phyloP scores from a whole-genome alignment of 2,113 vertebrate genomes.

The Elanus axillaris region DNA sequence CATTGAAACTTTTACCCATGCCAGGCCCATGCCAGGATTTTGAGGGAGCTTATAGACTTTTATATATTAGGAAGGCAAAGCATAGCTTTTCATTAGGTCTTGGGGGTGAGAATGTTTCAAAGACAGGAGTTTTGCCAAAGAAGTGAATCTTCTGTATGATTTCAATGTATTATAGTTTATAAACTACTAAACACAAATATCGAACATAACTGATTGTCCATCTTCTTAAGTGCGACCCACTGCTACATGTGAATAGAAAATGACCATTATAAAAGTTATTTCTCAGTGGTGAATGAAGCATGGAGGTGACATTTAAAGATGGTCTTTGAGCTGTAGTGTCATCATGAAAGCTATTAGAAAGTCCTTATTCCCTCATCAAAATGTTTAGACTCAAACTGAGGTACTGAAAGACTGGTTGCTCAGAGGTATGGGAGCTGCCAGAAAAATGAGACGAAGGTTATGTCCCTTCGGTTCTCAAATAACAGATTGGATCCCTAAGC shows the following conservation, averaged over 20 bases:
- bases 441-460: neutral
- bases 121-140: neutral
- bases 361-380: neutral
- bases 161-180: neutral
- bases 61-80: neutral
- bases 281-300: neutral
- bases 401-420: neutral
- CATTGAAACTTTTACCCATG: neutral
- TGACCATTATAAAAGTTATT: neutral
- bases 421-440: neutral
- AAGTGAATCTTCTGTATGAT: neutral
- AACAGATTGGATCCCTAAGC: neutral
- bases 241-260: neutral
- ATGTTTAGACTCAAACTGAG: neutral
- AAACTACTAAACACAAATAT: neutral
- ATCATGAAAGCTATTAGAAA: neutral
- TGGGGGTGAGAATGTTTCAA: neutral
- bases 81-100: neutral
- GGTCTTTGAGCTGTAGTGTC: neutral
- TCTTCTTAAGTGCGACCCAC: neutral
- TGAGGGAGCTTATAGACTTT: neutral
- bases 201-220: neutral
- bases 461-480: neutral
- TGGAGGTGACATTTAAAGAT: neutral
- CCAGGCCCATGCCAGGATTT: neutral